phyloP scores from a whole-genome alignment of 2,797 vertebrate genomes.

The Jordanella pulchra region DNA sequence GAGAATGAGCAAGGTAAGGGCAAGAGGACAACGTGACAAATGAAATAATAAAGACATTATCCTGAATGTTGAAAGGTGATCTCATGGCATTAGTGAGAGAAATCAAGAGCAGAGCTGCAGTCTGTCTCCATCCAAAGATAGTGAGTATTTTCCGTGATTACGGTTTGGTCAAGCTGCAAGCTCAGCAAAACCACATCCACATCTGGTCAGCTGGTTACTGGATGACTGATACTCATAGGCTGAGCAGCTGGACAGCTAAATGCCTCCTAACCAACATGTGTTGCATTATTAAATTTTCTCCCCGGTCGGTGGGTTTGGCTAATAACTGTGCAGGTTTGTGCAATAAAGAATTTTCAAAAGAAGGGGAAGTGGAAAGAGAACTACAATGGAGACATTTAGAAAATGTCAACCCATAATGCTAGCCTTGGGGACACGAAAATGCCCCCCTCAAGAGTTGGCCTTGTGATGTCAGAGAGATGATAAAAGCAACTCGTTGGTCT shows the following conservation, averaged over 20 bases:
- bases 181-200: slow-evolving; percentile 72
- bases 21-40: slow-evolving; percentile 30
- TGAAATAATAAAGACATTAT: slow-evolving; percentile 20
- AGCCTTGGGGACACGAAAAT: slow-evolving; percentile 62
- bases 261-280: slow-evolving; percentile 47
- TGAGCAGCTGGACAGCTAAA: slow-evolving; percentile 53
- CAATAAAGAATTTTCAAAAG: slow-evolving; percentile 30
- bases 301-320: slow-evolving; percentile 40
- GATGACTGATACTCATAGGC: slow-evolving; percentile 47
- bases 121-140: slow-evolving; percentile 40
- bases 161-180: slow-evolving; percentile 66
- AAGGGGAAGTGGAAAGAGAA: slow-evolving; percentile 27
- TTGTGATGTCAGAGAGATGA: slow-evolving; percentile 71
- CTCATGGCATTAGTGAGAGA: slow-evolving; percentile 45
- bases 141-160: slow-evolving; percentile 69
- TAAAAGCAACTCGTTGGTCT: slow-evolving; percentile 61
- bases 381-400: slow-evolving; percentile 53
- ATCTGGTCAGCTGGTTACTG: slow-evolving; percentile 73
- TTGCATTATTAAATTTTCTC: slow-evolving; percentile 44
- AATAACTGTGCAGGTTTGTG: slow-evolving; percentile 8
- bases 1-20: slow-evolving; percentile 21
- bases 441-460: slow-evolving; percentile 57
- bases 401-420: slow-evolving; percentile 67
- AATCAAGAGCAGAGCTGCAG: slow-evolving; percentile 39
- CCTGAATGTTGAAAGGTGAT: slow-evolving; percentile 50